Conservation (phyloP, 53 echinoderm and acorn worm genomes). For the Astropecten irregularis region DNA sequence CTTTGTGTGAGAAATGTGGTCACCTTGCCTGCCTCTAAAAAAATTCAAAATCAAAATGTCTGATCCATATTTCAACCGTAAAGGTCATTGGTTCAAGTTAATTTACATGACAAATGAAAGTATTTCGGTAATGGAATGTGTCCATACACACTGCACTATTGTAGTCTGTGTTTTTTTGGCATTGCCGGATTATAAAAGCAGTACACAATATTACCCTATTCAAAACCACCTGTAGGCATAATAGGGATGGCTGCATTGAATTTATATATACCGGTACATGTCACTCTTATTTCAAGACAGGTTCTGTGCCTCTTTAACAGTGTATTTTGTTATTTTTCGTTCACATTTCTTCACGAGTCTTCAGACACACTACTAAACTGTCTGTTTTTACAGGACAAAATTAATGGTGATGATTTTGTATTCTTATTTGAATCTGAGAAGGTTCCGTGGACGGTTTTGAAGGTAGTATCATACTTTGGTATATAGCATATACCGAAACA, state of each 20-base stretch:
- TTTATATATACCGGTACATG: neutral
- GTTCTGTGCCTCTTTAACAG: neutral
- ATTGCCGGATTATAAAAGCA: neutral
- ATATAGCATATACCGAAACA: too few relatives aligned
- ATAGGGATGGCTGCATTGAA: neutral
- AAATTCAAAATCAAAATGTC: neutral
- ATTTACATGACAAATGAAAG: conserved; percentile 5
- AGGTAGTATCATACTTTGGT: too few relatives aligned
- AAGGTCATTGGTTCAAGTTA: neutral
- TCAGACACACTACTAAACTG: too few relatives aligned
- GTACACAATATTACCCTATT: neutral
- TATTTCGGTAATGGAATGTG: conserved; percentile 1
- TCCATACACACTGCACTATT: too few relatives aligned
- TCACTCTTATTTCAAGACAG: neutral
- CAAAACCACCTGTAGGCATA: neutral
- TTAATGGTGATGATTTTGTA: too few relatives aligned
- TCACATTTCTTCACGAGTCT: too few relatives aligned
- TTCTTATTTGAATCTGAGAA: too few relatives aligned
- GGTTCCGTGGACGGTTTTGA: too few relatives aligned
- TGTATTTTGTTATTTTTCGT: too few relatives aligned
- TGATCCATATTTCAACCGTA: neutral
- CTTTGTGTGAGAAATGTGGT: too few relatives aligned
- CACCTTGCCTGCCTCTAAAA: neutral
- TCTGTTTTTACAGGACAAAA: too few relatives aligned
- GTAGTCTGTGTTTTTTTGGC: neutral